phyloP scores from a whole-genome alignment of 2,797 vertebrate genomes.

The Coregonus suidteri region DNA sequence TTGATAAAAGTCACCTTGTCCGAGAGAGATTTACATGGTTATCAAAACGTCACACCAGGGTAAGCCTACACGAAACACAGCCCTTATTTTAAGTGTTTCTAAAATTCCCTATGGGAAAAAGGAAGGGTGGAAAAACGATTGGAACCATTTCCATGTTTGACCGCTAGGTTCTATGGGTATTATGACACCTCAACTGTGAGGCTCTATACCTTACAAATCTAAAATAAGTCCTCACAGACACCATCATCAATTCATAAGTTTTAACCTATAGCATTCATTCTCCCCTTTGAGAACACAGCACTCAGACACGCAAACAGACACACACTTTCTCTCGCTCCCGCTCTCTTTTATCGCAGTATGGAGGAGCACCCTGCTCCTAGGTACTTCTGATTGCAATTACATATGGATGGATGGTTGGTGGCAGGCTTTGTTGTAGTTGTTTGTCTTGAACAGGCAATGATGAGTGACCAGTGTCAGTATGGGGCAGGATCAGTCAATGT shows the following conservation, averaged over 20 bases:
- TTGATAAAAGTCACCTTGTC: too few species aligned
- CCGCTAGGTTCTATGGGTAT: too few species aligned
- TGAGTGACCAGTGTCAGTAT: too few species aligned
- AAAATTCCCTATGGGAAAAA: too few species aligned
- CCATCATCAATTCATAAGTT: not conserved
- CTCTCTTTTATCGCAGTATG: not conserved
- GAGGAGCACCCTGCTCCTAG: not conserved
- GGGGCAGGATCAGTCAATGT: conserved; percentile 2
- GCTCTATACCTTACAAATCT: not conserved
- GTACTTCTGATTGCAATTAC: not conserved
- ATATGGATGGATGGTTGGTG: not conserved
- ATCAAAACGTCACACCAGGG: too few species aligned
- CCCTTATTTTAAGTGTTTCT: too few species aligned
- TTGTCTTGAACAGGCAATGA: not conserved
- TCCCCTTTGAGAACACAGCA: not conserved
- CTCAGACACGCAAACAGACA: not conserved
- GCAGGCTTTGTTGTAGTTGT: not conserved
- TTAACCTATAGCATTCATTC: not conserved
- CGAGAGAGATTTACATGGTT: too few species aligned
- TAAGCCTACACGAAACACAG: too few species aligned
- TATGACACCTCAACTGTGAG: too few species aligned
- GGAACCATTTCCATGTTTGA: too few species aligned
- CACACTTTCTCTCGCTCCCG: too few species aligned
- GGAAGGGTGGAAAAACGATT: too few species aligned
- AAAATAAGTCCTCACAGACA: not conserved